Base-by-base conservation (phyloP, 1,140 invertebrate genomes). In the Lucilia sericata region DNA sequence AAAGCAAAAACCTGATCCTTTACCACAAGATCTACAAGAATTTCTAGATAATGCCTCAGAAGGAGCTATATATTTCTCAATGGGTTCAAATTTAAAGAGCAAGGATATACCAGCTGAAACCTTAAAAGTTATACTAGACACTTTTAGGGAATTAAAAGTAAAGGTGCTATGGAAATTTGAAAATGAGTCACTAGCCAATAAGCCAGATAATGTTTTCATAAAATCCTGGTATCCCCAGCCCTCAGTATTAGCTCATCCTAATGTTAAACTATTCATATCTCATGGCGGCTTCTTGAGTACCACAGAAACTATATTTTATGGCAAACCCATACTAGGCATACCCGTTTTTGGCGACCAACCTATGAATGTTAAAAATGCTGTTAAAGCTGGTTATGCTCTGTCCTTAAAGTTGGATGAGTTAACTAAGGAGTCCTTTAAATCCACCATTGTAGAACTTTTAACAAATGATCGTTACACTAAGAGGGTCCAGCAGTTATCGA, bases 91-190 rank as follows among this genome's bases (percentile, higher is more conserved):
- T 91, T 86, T 94, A 0, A 92, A 92, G 85, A 92, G 92, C 84
- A 91, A 92, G 94, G 25, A 30, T 3, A 30, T 30, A 30, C 25
- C 25, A 30, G 25, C 25, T 30, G 25, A 30, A 30, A 30, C 92
- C 25, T 87, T 91, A 21, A 86, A 92, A 0, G 90, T 87, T 12
- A 88, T 95, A 36, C 5, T 95, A 2, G 92, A 92, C 0, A 92
- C 93, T 0, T 93, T 95, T 65, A 88, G 85, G 2, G 88, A 91
- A 34, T 86, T 95, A 0, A 94, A 94, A 12, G 92, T 94, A 81
- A 93, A 92, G 25, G 92, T 95, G 3, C 85, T 95, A 2, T 95
- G 94, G 94, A 96, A 96, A 88, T 95, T 93, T 91, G 94, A 95
- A 87, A 92, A 92, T 8, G 93, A 94, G 7, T 86, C 90, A 8